Evolutionary conservation across 2,113 vertebrate species (phyloP).

Genomic region (Vireo altiloquus): DNA sequence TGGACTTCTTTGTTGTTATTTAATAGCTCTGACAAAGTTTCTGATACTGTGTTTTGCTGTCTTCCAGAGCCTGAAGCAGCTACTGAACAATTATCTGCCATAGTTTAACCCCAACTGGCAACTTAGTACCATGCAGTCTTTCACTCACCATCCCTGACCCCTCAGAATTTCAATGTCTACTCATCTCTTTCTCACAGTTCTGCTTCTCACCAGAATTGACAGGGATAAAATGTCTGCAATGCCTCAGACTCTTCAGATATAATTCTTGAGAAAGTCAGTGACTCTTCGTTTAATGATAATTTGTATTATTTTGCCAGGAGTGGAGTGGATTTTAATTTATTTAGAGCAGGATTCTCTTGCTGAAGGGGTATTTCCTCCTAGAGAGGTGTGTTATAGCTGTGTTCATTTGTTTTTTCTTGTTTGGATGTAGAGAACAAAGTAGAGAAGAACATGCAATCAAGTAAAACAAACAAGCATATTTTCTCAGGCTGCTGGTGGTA

Average conservation of each 20-base stretch:
- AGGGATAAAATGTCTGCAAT: background rate
- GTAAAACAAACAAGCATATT: background rate
- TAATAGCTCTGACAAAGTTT: background rate
- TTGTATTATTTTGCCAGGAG: background rate
- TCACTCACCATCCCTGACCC: background rate
- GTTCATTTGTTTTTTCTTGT: background rate
- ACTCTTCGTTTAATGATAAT: background rate
- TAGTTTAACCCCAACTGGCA: background rate
- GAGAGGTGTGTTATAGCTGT: background rate
- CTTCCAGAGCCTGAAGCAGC: background rate
- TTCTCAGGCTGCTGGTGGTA: background rate
- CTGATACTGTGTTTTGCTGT: background rate
- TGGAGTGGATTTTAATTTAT: background rate
- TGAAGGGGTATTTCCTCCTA: background rate
- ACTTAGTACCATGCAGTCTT: background rate
- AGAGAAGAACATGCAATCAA: background rate
- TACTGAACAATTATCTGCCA: background rate
- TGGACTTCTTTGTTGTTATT: background rate
- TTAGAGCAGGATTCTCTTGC: background rate
- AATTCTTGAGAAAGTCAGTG: background rate
- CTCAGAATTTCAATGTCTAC: background rate
- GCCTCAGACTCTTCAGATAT: background rate
- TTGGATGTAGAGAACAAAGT: background rate
- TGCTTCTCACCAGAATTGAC: background rate
- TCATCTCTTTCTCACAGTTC: background rate